Evolutionary conservation across 2,797 vertebrate species (phyloP).

Genomic region (Artibeus lituratus): DNA sequence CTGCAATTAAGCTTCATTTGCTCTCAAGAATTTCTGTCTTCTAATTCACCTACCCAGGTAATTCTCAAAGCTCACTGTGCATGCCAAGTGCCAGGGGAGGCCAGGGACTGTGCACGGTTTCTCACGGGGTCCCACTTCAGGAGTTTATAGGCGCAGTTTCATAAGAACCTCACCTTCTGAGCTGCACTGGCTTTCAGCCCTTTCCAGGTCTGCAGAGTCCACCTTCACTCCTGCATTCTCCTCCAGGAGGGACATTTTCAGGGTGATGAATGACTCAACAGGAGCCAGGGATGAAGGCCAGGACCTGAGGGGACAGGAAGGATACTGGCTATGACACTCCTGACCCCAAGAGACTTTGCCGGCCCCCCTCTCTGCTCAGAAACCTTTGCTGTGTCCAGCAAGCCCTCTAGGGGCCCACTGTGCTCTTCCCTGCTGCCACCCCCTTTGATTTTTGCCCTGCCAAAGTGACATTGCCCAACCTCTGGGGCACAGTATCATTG

Average conservation of each 20-base stretch:
- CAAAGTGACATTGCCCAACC: not conserved
- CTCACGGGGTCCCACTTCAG: not conserved
- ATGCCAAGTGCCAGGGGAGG: not conserved
- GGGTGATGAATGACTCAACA: not conserved
- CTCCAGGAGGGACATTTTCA: not conserved
- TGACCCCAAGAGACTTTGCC: not conserved
- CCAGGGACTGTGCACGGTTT: not conserved
- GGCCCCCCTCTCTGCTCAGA: not conserved
- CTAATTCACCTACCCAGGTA: not conserved
- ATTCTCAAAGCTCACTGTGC: not conserved
- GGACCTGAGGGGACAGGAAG: not conserved
- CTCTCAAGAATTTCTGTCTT: not conserved
- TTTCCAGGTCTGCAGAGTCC: not conserved
- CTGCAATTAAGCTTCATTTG: not conserved
- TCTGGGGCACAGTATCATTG: too few species aligned
- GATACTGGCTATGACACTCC: not conserved
- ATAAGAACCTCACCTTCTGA: constrained; percentile 21
- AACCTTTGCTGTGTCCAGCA: not conserved
- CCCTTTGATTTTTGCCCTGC: not conserved
- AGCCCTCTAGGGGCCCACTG: accelerated
- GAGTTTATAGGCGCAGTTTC: not conserved
- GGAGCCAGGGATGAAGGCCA: not conserved
- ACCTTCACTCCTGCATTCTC: not conserved
- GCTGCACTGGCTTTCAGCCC: not conserved
- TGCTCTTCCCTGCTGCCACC: not conserved